Percentiles rank a stretch among this genome's conserved stretches.
These are phyloP conservation scores for Trematomus loennbergii DNA, from an alignment of 2,113 vertebrate genomes.

Conservation along the genomic window DNA sequence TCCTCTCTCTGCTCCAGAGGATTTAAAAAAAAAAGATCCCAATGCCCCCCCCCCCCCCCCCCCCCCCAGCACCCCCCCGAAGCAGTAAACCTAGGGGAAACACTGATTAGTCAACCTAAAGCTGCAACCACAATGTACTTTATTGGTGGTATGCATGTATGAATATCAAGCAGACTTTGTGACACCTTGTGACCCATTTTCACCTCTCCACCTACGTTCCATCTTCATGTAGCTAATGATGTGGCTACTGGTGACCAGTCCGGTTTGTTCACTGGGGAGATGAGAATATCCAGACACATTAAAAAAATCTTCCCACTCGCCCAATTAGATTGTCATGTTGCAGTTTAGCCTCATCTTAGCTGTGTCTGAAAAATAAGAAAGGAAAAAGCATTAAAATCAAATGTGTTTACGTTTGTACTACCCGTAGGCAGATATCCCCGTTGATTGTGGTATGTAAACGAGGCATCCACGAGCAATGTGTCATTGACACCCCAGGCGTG, in stretches of 20 bases:
- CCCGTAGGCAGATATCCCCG: background rate
- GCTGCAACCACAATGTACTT: conserved; percentile 15
- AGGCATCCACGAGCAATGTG: conserved; percentile 59
- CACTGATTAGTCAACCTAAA: conserved; percentile 26
- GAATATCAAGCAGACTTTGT: conserved; percentile 3
- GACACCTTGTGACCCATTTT: conserved; percentile 5
- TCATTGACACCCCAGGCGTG: conserved; percentile 59
- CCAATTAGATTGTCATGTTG: conserved; percentile 34
- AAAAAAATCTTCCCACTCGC: conserved; percentile 28
- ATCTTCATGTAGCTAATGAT: conserved; percentile 72
- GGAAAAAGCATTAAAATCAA: conserved; percentile 49
- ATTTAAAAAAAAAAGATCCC: no score
- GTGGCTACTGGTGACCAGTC: conserved; percentile 42
- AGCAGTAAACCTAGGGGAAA: no score
- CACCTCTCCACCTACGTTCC: conserved; percentile 30
- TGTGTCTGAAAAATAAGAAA: conserved; percentile 2
- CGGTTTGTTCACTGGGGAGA: conserved; percentile 24
- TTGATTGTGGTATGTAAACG: conserved; percentile 54
- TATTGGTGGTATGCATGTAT: background rate
- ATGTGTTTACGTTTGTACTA: background rate
- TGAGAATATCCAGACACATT: conserved; percentile 17
- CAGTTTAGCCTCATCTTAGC: conserved; percentile 10
- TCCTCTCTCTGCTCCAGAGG: no score
- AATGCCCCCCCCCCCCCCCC: no score
- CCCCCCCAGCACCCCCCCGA: no score